These are phyloP conservation scores for Molothrus aeneus DNA, from an alignment of 2,797 vertebrate genomes.

Conservation along the genomic window DNA sequence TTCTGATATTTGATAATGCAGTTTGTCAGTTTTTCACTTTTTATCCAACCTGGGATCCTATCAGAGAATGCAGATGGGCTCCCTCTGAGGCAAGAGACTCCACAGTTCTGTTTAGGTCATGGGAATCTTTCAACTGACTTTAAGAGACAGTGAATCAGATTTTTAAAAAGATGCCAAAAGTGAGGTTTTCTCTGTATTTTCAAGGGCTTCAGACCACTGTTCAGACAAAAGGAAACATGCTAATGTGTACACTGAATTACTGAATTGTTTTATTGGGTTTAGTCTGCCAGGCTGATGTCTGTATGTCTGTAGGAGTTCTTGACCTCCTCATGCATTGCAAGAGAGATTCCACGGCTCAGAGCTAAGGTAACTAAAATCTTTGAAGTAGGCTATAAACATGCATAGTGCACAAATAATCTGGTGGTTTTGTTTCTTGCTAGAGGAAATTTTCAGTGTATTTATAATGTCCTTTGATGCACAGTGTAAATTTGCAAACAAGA, in stretches of 20 bases:
- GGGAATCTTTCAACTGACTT: constrained; percentile 26
- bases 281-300: neutral
- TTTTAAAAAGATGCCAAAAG: neutral
- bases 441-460: constrained; percentile 64
- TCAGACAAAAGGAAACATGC: neutral
- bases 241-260: neutral
- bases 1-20: constrained; percentile 1
- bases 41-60: neutral
- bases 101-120: neutral
- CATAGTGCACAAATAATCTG: constrained; percentile 22
- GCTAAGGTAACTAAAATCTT: constrained; percentile 40
- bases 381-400: constrained; percentile 63
- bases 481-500: constrained; percentile 62
- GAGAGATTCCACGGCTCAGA: neutral
- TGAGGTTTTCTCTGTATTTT: neutral
- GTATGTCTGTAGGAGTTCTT: neutral
- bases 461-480: constrained; percentile 67
- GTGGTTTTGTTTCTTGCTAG: constrained; percentile 39
- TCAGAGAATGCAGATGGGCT: neutral
- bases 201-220: neutral
- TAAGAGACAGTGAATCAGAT: neutral
- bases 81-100: neutral
- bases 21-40: constrained; percentile 28
- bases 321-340: neutral
- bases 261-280: neutral